Conservation (phyloP, 2,113 vertebrate species). For the Eublepharis macularius region DNA sequence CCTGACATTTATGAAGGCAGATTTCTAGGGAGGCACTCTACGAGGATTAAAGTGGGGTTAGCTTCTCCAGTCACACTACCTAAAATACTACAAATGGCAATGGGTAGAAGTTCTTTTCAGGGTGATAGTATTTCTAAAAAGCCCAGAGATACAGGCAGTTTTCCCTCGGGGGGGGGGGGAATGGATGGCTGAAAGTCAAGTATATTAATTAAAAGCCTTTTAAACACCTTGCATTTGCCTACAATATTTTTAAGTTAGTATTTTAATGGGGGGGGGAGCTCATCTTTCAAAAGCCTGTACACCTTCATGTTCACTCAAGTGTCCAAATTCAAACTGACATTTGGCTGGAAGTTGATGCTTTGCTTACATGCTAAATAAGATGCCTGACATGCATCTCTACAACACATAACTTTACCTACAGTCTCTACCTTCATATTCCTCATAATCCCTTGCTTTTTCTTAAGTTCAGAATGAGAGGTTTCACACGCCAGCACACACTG, state of each 20-base stretch:
- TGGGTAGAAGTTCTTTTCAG: constrained; percentile 57
- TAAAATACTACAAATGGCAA: constrained; percentile 59
- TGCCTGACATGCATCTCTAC: constrained; percentile 25
- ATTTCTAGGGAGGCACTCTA: constrained; percentile 56
- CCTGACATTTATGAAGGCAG: constrained; percentile 67
- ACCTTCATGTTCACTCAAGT: background rate
- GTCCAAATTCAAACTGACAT: constrained; percentile 16
- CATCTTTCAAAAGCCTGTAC: constrained; percentile 6
- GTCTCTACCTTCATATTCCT: constrained; percentile 25
- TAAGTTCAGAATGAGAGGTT: constrained; percentile 68
- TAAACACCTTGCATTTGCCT: constrained; percentile 11
- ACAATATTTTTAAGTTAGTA: background rate
- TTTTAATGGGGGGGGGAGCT: background rate
- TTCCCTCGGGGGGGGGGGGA: constrained; percentile 41
- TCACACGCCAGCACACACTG: constrained; percentile 69
- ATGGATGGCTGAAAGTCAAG: constrained; percentile 36
- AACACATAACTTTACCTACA: constrained; percentile 9
- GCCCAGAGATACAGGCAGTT: constrained; percentile 45
- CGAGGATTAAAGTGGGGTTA: constrained; percentile 64
- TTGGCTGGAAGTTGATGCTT: background rate
- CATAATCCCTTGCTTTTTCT: constrained; percentile 46
- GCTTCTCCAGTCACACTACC: constrained; percentile 18
- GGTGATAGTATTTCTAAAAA: constrained; percentile 43
- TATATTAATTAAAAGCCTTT: constrained; percentile 35
- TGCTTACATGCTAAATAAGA: constrained; percentile 17